Base-by-base conservation (phyloP, 1,140 invertebrate species). In the Metopolophium dirhodum region DNA sequence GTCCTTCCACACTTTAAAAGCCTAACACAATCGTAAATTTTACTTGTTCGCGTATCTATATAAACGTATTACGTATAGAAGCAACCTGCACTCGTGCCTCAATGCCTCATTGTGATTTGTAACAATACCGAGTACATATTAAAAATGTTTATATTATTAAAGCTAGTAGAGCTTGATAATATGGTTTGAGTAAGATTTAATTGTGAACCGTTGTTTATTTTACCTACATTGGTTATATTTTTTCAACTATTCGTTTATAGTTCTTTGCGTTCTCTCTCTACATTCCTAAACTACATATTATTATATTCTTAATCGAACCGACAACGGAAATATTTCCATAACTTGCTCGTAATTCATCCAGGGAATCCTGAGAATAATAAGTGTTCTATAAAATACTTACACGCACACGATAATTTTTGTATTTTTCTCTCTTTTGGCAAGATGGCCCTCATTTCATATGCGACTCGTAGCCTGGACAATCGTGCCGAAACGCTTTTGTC, bases 391-490 rank as follows among this genome's bases (percentile, higher is more conserved):
- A 82, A 86, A 57, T 93, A 45, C 82, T 45, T 37, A 85, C 82
- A 92, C 77, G 82, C 91, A 54, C 49, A 26, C 47, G 82, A 68
- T 57, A 2, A 41, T 86, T 93, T 92, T 83, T 91, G 23, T 90
- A 68, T 91, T 77, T 54, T 57, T 45, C 49, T 86, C 49, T 93
- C 49, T 85, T 93, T 93, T 85, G 47, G 83, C 91, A 54, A 86
- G 91, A 93, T 35, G 77, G 77, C 14, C 37, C 91, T 93, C 91
- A 93, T 93, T 93, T 93, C 77, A 93, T 93, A 93, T 93, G 91
- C 91, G 49, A n/a, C 41, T 47, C 90, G 35, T 51, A 49, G 68
- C 82, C 22, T 26, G n/a, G 51, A 47, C 54, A 68, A 90, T 90
- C 89, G 54, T 90, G 89, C 54, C 89, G 88, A 90, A 61, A 90